Percentiles rank a stretch among this genome's conserved stretches.
These are phyloP conservation scores for Fregetta grallaria DNA, from an alignment of 2,113 vertebrate species.

Conservation along the genomic window DNA sequence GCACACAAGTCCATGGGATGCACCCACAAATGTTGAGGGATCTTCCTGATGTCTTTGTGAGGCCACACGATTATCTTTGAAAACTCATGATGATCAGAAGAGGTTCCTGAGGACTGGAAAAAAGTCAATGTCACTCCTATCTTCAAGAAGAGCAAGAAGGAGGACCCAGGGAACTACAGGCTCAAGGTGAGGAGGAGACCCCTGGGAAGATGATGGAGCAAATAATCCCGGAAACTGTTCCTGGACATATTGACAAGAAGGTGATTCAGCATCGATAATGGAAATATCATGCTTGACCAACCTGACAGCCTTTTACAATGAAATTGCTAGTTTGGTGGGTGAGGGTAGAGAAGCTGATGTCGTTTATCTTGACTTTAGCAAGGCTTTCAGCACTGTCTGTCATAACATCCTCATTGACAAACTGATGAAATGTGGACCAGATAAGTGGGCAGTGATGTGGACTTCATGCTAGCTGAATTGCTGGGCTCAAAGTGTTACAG, in stretches of 20 bases:
- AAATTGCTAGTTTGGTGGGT: rapidly evolving
- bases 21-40: neutral
- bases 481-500: neutral
- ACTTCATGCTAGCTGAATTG: neutral
- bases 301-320: neutral
- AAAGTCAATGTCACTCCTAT: neutral
- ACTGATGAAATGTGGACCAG: neutral
- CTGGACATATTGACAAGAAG: neutral
- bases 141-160: neutral
- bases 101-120: neutral
- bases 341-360: neutral
- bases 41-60: neutral
- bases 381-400: neutral
- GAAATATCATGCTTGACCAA: neutral
- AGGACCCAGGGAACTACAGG: neutral
- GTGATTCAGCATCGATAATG: neutral
- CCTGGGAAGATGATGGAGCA: neutral
- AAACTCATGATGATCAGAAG: neutral
- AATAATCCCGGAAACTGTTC: neutral
- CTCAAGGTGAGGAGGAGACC: neutral
- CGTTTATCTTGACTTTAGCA: neutral
- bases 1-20: neutral
- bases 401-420: neutral
- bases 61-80: neutral
- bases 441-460: neutral